Conservation (phyloP, 53 echinoderm and acorn worm genomes). For the Luidia sarsii region DNA sequence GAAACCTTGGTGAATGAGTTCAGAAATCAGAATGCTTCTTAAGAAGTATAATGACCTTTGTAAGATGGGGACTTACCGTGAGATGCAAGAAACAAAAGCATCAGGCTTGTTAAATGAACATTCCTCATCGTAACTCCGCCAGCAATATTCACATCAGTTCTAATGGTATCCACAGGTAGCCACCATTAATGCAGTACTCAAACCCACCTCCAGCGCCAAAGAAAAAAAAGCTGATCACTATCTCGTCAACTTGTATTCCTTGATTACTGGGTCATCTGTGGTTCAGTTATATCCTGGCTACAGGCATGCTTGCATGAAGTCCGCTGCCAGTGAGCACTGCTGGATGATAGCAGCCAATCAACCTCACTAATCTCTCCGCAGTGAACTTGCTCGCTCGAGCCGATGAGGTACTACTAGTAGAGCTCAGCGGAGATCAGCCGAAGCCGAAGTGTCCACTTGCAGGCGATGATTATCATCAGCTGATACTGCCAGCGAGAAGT, state of each 20-base stretch:
- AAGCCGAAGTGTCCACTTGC: constrained; percentile 1
- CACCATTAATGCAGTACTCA: constrained; percentile 19
- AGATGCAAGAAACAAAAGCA: constrained; percentile 10
- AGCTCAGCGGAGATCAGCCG: no score
- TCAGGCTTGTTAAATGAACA: background rate
- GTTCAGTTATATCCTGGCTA: constrained; percentile 42
- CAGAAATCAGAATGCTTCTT: no score
- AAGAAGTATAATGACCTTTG: no score
- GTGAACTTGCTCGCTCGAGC: constrained; percentile 11
- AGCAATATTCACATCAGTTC: background rate
- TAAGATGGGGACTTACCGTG: constrained; percentile 30
- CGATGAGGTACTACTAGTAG: no score
- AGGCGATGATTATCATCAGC: background rate
- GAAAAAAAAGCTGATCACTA: constrained; percentile 22
- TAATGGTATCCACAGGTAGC: constrained; percentile 31
- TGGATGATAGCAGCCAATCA: constrained; percentile 35
- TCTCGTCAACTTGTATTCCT: constrained; percentile 23
- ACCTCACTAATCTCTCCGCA: constrained; percentile 5
- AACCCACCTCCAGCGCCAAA: no score
- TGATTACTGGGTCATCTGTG: constrained; percentile 34
- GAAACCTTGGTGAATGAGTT: no score
- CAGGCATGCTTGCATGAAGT: constrained; percentile 34
- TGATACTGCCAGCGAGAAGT: background rate
- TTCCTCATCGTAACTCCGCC: constrained; percentile 31
- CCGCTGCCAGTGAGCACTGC: constrained; percentile 31